Conservation (phyloP, 2,888 invertebrate genomes). For the Uloborus plumipes region DNA sequence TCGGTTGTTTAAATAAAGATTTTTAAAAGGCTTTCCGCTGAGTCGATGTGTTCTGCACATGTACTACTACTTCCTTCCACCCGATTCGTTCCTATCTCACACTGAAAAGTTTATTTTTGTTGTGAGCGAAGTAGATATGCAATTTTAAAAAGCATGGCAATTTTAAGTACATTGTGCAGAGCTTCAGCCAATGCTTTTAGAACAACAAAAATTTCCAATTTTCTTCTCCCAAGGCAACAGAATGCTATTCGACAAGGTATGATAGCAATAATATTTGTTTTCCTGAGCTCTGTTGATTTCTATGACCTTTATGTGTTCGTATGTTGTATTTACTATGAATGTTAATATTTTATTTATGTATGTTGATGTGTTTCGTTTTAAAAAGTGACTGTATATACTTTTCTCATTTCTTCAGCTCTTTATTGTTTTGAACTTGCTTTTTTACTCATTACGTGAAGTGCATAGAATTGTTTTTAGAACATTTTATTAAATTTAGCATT, state of each 20-base stretch:
- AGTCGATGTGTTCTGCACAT: no score
- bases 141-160: slow-evolving; percentile 7
- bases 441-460: not conserved
- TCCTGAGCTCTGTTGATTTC: not conserved
- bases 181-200: slow-evolving; percentile 9
- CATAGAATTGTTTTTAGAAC: no score
- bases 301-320: slow-evolving; percentile 31
- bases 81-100: no score
- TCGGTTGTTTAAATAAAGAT: no score
- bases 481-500: no score
- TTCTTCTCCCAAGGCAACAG: slow-evolving; percentile 8
- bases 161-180: slow-evolving; percentile 36
- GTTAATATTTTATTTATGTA: not conserved
- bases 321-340: not conserved
- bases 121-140: not conserved
- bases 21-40: no score
- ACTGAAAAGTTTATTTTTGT: not conserved
- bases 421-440: no score
- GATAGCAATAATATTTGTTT: not conserved
- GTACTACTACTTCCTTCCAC: no score
- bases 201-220: not conserved
- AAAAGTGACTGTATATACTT: not conserved
- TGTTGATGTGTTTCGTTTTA: not conserved
- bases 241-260: slow-evolving; percentile 49
- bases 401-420: not conserved